Conservation (phyloP, 2,888 invertebrate genomes). For the Protodeltote pygarga region DNA sequence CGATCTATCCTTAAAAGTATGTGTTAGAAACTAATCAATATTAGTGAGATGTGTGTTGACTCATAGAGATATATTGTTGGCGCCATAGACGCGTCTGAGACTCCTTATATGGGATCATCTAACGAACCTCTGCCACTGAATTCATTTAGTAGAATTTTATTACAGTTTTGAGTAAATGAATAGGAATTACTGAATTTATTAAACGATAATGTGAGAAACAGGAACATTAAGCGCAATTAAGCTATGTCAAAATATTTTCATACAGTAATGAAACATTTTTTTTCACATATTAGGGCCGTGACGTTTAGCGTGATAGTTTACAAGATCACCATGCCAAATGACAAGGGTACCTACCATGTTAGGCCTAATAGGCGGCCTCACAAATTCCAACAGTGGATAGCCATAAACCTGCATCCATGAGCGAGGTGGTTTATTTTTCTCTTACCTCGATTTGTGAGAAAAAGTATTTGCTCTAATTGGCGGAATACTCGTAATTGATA, state of each 20-base stretch:
- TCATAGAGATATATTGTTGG: conserved; percentile 66
- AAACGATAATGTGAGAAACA: conserved; percentile 24
- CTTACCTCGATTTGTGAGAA: too few species aligned
- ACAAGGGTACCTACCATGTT: too few species aligned
- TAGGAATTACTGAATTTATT: conserved; percentile 27
- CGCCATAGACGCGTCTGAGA: conserved; percentile 60
- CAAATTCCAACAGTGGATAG: too few species aligned
- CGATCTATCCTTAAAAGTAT: conserved; percentile 44
- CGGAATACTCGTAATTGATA: too few species aligned
- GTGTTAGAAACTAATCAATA: conserved; percentile 52
- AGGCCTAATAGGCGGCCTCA: too few species aligned
- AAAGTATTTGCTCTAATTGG: too few species aligned
- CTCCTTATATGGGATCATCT: conserved; percentile 61
- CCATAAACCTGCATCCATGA: too few species aligned
- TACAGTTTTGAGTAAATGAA: conserved; percentile 44
- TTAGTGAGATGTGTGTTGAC: conserved; percentile 53
- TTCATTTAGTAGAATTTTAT: conserved; percentile 46
- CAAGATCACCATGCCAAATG: too few species aligned
- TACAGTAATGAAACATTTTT: neutral
- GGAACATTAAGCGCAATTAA: conserved; percentile 8
- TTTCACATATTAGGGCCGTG: neutral
- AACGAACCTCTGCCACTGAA: conserved; percentile 54
- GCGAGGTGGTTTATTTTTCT: too few species aligned
- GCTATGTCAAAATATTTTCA: neutral
- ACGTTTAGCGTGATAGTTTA: too few species aligned